Evolutionary conservation across 2,113 vertebrate genomes (phyloP), one percentile per base, ranked within the genome.

Genomic region (Speoplatyrhinus poulsoni): DNA sequence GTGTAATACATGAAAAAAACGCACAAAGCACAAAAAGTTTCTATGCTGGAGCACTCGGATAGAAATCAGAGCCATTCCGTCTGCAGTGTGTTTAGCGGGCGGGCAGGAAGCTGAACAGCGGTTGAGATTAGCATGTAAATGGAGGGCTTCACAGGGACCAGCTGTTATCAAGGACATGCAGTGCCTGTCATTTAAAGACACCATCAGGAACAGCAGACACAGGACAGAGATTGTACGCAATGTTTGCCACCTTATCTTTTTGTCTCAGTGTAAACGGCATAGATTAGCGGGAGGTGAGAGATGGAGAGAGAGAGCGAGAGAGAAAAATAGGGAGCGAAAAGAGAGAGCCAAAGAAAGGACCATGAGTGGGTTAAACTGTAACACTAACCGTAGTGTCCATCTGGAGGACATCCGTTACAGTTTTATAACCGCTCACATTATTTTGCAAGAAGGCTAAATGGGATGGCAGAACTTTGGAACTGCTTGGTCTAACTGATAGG

Each of bases 61-160:
- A 19, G 5, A 74, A 82, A 67, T 68, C 52, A 81, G 76, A 82
- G 81, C 64, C 62, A 76, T 69, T 84, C 75, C 78, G 78, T 77
- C 74, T 75, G 80, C 81, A 67, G 70, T 3, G 26, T 26, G 26
- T 26, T 26, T 26, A 76, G 49, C 62, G 52, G 15, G 10, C 65
- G 32, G 47, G 76, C 67, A 77, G 68, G 77, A 66, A 80, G 73
- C 80, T 17, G 71, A 76, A 77, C 83, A 82, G 84, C 55, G 78
- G 82, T 82, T 73, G 67, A 81, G 81, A 90, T 91, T 87, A 86
- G 69, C 81, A 86, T 88, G 85, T 84, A 89, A 90, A 90, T 87
- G 80, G 73, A 56, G 17, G 84, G 77, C 80, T 81, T 80, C 65
- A 70, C 80, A 46, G 82, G 17, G 62, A 77, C 86, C 89, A 88